Percentiles rank a stretch among this genome's conserved stretches.
Evolutionary conservation across 2,113 vertebrate genomes (phyloP).

Genomic region (Seriola dumerili): DNA sequence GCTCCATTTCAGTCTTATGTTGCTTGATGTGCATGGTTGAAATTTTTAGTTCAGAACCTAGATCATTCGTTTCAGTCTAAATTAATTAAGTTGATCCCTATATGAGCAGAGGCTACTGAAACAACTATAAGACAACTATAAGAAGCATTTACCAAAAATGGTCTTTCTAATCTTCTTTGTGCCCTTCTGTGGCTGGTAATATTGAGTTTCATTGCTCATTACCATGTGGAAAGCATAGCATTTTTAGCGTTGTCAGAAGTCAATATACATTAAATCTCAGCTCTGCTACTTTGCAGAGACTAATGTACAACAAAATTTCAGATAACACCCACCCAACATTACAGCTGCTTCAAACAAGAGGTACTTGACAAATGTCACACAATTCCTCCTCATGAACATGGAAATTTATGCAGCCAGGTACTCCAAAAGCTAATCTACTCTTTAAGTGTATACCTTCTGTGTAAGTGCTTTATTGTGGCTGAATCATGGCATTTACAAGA

Average conservation of each 20-base stretch:
- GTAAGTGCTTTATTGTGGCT: constrained; percentile 33
- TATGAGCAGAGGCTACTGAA: not conserved
- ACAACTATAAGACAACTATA: too few relatives aligned
- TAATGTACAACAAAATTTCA: constrained; percentile 40
- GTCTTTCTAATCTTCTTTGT: not conserved
- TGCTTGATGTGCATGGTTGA: constrained; percentile 3
- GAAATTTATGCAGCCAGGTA: constrained; percentile 66
- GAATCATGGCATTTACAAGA: constrained; percentile 47
- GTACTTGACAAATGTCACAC: constrained; percentile 73
- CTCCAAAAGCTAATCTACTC: constrained; percentile 67
- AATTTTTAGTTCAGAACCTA: not conserved
- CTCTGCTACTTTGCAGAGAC: constrained; percentile 21
- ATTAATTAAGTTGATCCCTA: not conserved
- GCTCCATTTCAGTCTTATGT: not conserved
- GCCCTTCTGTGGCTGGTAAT: not conserved
- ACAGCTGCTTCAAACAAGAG: constrained; percentile 72
- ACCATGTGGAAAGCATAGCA: not conserved
- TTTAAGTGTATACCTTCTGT: constrained; percentile 55
- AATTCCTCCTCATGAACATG: constrained; percentile 60
- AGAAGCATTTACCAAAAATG: too few relatives aligned
- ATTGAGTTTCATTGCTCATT: not conserved
- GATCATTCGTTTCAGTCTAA: not conserved
- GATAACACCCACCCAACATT: constrained; percentile 49
- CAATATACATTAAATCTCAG: constrained; percentile 29
- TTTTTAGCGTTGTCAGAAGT: not conserved